Evolutionary conservation across 2,797 vertebrate genomes (phyloP), one percentile per base, ranked within the genome.

Genomic region (Oreochromis grahami): DNA sequence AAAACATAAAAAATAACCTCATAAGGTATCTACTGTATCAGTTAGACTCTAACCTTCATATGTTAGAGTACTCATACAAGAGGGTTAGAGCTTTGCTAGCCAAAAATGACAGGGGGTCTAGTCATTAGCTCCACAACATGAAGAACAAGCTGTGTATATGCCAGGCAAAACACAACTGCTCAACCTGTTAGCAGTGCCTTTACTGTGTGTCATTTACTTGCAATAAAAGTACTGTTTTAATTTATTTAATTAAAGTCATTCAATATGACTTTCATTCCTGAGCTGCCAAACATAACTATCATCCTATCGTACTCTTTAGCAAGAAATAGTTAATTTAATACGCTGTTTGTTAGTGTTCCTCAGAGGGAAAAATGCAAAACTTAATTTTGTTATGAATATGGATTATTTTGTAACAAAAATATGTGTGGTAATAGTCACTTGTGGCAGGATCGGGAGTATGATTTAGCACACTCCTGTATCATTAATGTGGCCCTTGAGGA

Each of bases 401-500:
- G 15, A 70, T n/a, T 5, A 19, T 78, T 76, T 34, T 5, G 4
- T 65, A 15, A 38, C 24, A 43, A 45, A 80, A 43, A 74, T 29
- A 74, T 17, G 74, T 21, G 26, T 82, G 72, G 82, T 89, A n/a
- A 86, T 84, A 88, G 83, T 78, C 38, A 38, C 51, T 38, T 50
- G 21, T 10, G 10, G 7, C 8, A 3, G 21, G 29, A 21, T 19
- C 19, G 53, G 48, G 26, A 56, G 60, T 78, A 29, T 77, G 45
- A 85, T 91, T 91, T 72, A 89, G 51, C 77, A 38, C 29, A 52
- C 45, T 72, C 34, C 48, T 52, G 26, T 45, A 60, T 86, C 77
- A 84, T 86, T 78, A 86, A 84, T 36, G n/a, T 76, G 48, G 3
- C 89, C 90, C 90, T 43, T 45, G 38, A 78, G 87, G 83, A 55